These are phyloP conservation scores for Clarias laeviceps DNA, from an alignment of 2,797 vertebrate genomes.

Conservation along the genomic window DNA sequence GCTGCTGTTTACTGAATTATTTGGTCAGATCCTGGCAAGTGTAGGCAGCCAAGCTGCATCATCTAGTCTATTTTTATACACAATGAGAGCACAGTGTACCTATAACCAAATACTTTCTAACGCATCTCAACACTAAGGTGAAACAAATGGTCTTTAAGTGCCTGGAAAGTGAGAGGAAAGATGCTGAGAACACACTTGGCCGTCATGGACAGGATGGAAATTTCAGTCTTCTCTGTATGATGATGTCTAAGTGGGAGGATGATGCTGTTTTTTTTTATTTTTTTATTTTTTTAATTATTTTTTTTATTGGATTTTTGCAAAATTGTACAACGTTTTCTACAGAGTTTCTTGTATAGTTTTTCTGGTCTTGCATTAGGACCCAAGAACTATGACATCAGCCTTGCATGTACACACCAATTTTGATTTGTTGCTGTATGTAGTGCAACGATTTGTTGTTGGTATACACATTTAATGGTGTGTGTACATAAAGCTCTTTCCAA, in stretches of 20 bases:
- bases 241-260: too few species aligned
- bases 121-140: constrained; percentile 8
- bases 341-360: too few species aligned
- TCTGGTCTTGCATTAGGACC: too few species aligned
- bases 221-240: background rate
- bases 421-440: too few species aligned
- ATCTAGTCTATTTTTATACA: constrained; percentile 37
- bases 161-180: background rate
- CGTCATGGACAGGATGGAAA: background rate
- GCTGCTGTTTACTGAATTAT: background rate
- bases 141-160: background rate
- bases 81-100: background rate
- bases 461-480: too few species aligned
- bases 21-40: constrained; percentile 14
- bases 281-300: background rate
- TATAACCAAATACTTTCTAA: background rate
- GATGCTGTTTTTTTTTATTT: background rate
- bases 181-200: background rate
- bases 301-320: background rate
- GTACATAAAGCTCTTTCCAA: too few species aligned
- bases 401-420: too few species aligned
- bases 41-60: constrained; percentile 34
- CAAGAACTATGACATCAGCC: too few species aligned
- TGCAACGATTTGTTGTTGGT: too few species aligned
- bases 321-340: too few species aligned